A percentile compares a stretch with the other conserved stretches of the same genome.
These are phyloP conservation scores for Wiebesia pumilae DNA, from an alignment of 1,140 invertebrate species.

Conservation along the genomic window DNA sequence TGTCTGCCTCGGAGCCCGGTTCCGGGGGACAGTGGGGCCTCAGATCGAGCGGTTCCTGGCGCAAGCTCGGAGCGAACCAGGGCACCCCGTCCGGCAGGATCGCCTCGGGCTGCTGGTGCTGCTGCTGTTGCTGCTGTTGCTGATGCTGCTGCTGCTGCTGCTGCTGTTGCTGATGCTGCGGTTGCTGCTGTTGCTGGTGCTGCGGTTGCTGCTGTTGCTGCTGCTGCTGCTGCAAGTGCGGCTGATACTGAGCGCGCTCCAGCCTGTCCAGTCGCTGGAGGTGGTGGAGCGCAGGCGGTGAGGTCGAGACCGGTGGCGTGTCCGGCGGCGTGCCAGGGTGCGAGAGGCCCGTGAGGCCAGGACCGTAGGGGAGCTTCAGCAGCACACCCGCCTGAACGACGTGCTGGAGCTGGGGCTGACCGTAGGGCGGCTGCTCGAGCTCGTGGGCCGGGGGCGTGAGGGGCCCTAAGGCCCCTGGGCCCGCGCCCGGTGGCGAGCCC, in stretches of 20 bases:
- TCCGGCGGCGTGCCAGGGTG: slow-evolving; percentile 86
- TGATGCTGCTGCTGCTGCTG: slow-evolving; percentile 55
- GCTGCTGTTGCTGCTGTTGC: slow-evolving; percentile 57
- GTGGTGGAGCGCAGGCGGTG: slow-evolving; percentile 76
- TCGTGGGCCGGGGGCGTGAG: slow-evolving; percentile 79
- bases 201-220: slow-evolving; percentile 59
- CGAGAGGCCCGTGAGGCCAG: slow-evolving; percentile 64
- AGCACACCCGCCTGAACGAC: slow-evolving; percentile 36
- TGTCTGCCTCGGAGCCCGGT: slow-evolving; percentile 59
- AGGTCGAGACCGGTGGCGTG: slow-evolving; percentile 81
- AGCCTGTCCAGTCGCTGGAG: slow-evolving; percentile 64
- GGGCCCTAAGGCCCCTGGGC: slow-evolving; percentile 70
- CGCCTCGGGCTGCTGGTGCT: slow-evolving; percentile 61
- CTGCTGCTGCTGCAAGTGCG: slow-evolving; percentile 64
- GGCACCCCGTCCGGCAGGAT: slow-evolving; percentile 77
- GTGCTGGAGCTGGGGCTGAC: slow-evolving; percentile 18
- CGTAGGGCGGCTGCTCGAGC: slow-evolving; percentile 72
- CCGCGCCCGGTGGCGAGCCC: slow-evolving; percentile 62
- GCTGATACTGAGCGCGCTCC: slow-evolving; percentile 64
- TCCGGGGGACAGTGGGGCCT: slow-evolving; percentile 80
- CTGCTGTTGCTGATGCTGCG: slow-evolving; percentile 61
- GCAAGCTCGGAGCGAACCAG: slow-evolving; percentile 83
- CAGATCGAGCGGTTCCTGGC: slow-evolving; percentile 87
- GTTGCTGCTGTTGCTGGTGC: slow-evolving; percentile 65
- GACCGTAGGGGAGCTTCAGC: slow-evolving; percentile 46